phyloP scores from a whole-genome alignment of 2,888 invertebrate genomes.

The Melieria picta region DNA sequence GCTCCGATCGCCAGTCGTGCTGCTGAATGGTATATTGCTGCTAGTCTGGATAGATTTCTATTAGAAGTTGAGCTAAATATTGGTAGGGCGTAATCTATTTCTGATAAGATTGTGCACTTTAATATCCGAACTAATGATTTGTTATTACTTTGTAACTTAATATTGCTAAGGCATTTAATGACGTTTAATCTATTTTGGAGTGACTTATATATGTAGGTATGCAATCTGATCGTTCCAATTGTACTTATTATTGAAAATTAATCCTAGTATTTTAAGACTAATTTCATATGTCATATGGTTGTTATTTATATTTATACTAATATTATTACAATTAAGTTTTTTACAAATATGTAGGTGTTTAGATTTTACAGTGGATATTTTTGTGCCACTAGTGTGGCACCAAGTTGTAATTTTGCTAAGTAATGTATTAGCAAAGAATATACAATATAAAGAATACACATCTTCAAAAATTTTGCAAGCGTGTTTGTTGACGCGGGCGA shows the following conservation, averaged over 20 bases:
- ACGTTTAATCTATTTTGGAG: slow-evolving; percentile 6
- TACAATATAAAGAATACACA: no score
- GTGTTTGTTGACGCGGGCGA: no score
- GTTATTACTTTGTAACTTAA: neutral
- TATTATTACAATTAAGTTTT: neutral
- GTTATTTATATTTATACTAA: neutral
- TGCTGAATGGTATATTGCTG: neutral
- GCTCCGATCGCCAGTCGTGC: slow-evolving; percentile 4
- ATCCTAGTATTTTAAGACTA: slow-evolving; percentile 13
- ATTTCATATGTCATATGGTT: neutral
- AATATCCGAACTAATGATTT: neutral
- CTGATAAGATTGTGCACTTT: neutral
- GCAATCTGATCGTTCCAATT: slow-evolving; percentile 8
- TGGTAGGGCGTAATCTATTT: slow-evolving; percentile 2
- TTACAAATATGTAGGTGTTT: neutral
- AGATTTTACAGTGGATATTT: neutral
- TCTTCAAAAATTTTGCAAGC: no score
- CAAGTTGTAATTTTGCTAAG: neutral
- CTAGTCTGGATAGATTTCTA: neutral
- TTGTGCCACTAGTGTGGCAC: neutral
- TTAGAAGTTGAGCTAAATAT: neutral
- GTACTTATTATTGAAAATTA: slow-evolving; percentile 16
- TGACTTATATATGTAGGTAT: neutral
- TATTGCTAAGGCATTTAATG: slow-evolving; percentile 10
- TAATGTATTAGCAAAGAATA: neutral